These are phyloP conservation scores for Pycnomerus fuliginosus DNA, from an alignment of 2,888 invertebrate species.

Conservation along the genomic window DNA sequence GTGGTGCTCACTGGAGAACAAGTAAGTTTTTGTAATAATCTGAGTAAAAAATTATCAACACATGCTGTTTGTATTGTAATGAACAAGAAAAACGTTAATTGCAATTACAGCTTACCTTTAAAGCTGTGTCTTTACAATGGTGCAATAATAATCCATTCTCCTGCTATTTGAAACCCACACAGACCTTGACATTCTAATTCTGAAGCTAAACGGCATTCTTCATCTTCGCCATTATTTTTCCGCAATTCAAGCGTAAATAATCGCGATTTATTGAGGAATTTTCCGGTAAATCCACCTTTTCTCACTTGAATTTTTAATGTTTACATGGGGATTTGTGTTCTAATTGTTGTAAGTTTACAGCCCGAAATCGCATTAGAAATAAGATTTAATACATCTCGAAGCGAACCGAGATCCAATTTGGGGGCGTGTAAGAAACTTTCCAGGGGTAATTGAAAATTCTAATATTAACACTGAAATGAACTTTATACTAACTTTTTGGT, in stretches of 20 bases:
- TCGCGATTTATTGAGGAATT: no score
- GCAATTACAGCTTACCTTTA: constrained; percentile 5
- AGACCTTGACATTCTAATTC: constrained; percentile 24
- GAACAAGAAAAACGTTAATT: constrained; percentile 8
- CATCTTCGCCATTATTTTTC: no score
- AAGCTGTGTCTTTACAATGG: background rate
- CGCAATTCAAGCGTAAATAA: no score
- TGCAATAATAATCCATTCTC: constrained; percentile 11
- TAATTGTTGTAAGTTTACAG: constrained; percentile 22
- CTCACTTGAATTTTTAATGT: no score
- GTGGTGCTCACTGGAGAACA: constrained; percentile 95
- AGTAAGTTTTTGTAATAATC: constrained; percentile 54
- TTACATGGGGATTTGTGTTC: constrained; percentile 8
- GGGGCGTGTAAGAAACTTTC: constrained; percentile 29
- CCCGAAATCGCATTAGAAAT: constrained; percentile 19
- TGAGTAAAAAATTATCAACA: no score
- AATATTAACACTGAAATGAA: constrained; percentile 38
- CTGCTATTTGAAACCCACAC: constrained; percentile 18
- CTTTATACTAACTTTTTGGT: constrained; percentile 35
- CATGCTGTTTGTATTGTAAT: constrained; percentile 4
- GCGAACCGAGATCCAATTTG: constrained; percentile 24
- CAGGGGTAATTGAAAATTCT: constrained; percentile 38
- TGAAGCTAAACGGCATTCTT: constrained; percentile 22
- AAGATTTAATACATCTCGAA: constrained; percentile 30
- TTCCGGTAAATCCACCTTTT: no score